Evolutionary conservation across 2,888 invertebrate species (phyloP), one percentile per base, ranked within the genome.

Genomic region (Thysanoteuthis rhombus): DNA sequence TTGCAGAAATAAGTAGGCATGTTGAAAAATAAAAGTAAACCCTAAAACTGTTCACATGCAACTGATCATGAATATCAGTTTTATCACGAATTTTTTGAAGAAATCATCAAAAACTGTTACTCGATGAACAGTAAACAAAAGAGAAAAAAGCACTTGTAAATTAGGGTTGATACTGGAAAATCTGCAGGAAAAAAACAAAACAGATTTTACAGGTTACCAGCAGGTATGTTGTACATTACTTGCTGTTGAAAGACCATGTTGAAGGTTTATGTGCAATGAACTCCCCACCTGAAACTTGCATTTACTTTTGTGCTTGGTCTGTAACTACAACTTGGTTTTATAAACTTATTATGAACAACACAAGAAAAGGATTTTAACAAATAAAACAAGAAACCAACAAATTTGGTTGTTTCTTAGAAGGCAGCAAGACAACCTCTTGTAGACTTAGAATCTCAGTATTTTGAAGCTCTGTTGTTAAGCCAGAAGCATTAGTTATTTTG

Each of bases 371-470:
- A 90, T 90, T 90, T 39, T 39, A 32, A 42, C 28, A 40, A 39
- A 38, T 39, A 92, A 40, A 92, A 45, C 45, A 92, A 52, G 92
- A 92, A 45, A 47, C 36, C 39, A 39, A 92, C 28, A 93, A 38
- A 93, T 47, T 47, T 52, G 93, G 52, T 93, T 93, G 93, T 93
- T 93, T 47, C 93, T 92, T 93, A 93, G 93, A 93, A 47, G 93
- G 93, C 93, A 93, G 93, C 93, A 93, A 93, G 58, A 92, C 92
- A 52, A 93, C 93, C 52, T 36, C 93, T 42, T 92, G 93, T 93
- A 93, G 39, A 93, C 52, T 93, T 47, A 42, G 92, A 92, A 93
- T 93, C 93, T 93, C 93, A 93, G 93, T 93, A 93, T 93, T 93
- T 45, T 92, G 32, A 45, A 92, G 45, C 45, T 92, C 92, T 45